These are phyloP conservation scores for Bilobella aurantiaca DNA, from an alignment of 1,140 invertebrate species.

Conservation along the genomic window DNA sequence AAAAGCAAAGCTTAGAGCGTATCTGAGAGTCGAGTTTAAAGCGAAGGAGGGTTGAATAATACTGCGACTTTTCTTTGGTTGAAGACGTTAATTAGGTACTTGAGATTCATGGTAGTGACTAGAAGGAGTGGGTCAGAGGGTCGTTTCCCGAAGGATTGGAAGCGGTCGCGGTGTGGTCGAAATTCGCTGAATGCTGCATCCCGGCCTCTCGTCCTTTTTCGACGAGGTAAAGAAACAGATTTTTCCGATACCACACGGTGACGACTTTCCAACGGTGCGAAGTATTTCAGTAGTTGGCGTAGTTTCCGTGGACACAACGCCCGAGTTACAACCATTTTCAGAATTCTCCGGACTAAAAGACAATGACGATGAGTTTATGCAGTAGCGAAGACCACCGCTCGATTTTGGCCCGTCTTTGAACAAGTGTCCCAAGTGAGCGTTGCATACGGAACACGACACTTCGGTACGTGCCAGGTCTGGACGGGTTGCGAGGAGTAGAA, in stretches of 20 bases:
- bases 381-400: slow-evolving; percentile 48
- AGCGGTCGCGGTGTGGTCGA: slow-evolving; percentile 5
- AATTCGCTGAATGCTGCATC: slow-evolving; percentile 22
- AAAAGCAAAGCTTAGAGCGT: too few species aligned
- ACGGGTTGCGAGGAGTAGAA: slow-evolving; percentile 71
- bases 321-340: too few species aligned
- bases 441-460: slow-evolving; percentile 56
- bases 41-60: neutral
- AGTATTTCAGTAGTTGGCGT: too few species aligned
- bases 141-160: neutral
- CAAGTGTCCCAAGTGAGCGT: slow-evolving; percentile 50
- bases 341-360: slow-evolving; percentile 37
- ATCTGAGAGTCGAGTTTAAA: neutral
- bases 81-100: neutral
- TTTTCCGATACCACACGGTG: neutral
- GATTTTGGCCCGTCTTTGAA: slow-evolving; percentile 51
- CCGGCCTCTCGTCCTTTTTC: slow-evolving; percentile 18
- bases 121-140: neutral
- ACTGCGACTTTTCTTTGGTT: neutral
- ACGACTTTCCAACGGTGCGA: neutral
- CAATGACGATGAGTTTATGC: slow-evolving; percentile 42
- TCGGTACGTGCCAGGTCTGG: slow-evolving; percentile 38
- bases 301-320: too few species aligned
- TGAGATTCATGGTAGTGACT: neutral
- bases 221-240: neutral